These are phyloP conservation scores for Luperina nickerlii DNA, from an alignment of 2,888 invertebrate species.

Conservation along the genomic window DNA sequence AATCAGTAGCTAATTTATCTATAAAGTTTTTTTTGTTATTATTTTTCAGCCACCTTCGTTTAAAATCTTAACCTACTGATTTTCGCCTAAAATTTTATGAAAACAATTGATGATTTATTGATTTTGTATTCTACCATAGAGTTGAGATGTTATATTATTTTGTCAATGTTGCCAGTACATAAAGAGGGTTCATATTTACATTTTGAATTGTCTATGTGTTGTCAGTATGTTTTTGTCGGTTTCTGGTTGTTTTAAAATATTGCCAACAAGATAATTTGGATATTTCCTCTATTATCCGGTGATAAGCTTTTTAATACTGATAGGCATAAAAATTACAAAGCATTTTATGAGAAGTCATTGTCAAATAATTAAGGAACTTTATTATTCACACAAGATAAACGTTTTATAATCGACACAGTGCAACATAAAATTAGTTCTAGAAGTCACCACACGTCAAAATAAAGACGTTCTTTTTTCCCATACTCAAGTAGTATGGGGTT, in stretches of 20 bases:
- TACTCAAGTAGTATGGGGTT: conserved; percentile 25
- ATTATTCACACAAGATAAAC: conserved; percentile 14
- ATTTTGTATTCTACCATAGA: conserved; percentile 3
- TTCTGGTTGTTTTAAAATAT: conserved; percentile 16
- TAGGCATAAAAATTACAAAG: background rate
- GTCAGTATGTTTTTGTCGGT: conserved; percentile 31
- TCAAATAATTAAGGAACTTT: conserved; percentile 18
- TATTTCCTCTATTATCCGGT: background rate
- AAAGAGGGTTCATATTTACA: conserved; percentile 55
- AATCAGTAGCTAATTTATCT: background rate
- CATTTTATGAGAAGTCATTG: conserved; percentile 1
- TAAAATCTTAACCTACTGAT: background rate
- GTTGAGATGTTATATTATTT: background rate
- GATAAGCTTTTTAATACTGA: conserved; percentile 6
- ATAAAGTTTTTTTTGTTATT: background rate
- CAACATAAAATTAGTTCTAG: conserved; percentile 44
- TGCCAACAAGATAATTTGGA: background rate
- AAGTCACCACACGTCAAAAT: conserved; percentile 43
- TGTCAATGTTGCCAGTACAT: conserved; percentile 50
- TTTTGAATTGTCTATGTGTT: conserved; percentile 53
- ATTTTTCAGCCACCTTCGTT: background rate
- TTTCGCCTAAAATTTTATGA: background rate
- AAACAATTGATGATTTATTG: background rate
- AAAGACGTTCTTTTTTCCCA: conserved; percentile 26
- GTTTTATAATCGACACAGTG: conserved; percentile 54